Percentiles rank a stretch among this genome's conserved stretches.
Evolutionary conservation across 2,113 vertebrate species (phyloP).

Genomic region (Antechinus flavipes): DNA sequence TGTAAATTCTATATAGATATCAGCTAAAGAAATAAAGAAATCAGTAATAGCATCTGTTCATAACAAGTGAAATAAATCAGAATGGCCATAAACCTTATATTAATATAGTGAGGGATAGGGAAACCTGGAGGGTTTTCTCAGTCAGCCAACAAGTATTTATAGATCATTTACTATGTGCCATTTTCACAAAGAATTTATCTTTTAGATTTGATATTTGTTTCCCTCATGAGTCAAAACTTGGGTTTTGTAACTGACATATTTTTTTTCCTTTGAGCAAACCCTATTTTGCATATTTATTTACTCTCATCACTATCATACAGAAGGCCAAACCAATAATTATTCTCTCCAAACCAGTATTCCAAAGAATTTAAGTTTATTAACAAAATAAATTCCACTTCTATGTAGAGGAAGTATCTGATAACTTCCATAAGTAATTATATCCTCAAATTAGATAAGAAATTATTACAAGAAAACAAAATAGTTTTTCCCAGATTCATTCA

Average conservation of each 20-base stretch:
- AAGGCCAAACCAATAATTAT: background rate
- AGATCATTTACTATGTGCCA: background rate
- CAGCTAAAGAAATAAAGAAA: background rate
- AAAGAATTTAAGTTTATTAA: slow-evolving; percentile 49
- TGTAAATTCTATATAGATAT: slow-evolving; percentile 7
- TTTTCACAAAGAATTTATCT: slow-evolving; percentile 27
- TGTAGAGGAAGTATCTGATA: slow-evolving; percentile 47
- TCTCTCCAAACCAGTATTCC: slow-evolving; percentile 15
- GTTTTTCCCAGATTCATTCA: background rate
- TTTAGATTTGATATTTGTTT: slow-evolving; percentile 34
- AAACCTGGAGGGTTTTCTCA: background rate
- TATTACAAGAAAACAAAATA: slow-evolving; percentile 26
- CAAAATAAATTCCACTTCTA: slow-evolving; percentile 34
- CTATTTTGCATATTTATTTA: slow-evolving; percentile 31
- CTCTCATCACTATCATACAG: background rate
- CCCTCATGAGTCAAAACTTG: slow-evolving; percentile 22
- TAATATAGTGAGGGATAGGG: background rate
- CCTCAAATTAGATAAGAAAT: slow-evolving; percentile 37
- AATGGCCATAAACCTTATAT: slow-evolving; percentile 7
- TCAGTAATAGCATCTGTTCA: background rate
- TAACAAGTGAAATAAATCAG: slow-evolving; percentile 31
- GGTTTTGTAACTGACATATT: background rate
- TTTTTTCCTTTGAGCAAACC: slow-evolving; percentile 22
- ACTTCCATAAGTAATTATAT: slow-evolving; percentile 40
- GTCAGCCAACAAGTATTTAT: background rate